phyloP scores from a whole-genome alignment of 2,797 vertebrate species.

The Cichlasoma orientale region DNA sequence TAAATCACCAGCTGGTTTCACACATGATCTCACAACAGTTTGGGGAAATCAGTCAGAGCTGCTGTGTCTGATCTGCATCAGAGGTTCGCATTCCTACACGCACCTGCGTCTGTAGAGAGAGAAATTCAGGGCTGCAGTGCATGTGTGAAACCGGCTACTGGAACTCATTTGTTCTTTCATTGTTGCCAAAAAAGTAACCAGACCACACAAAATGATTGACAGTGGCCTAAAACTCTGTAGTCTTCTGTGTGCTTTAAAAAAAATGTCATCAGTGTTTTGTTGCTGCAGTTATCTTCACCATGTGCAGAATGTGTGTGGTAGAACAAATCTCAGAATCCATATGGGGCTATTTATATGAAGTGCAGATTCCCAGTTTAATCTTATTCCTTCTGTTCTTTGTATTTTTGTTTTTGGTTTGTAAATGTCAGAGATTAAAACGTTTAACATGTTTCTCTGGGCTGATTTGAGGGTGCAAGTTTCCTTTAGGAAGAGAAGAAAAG shows the following conservation, averaged over 20 bases:
- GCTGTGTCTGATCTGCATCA: neutral
- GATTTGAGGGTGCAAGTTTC: constrained; percentile 73
- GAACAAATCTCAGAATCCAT: constrained; percentile 15
- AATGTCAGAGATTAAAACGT: constrained; percentile 53
- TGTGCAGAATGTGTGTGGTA: constrained; percentile 40
- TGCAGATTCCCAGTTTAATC: constrained; percentile 41
- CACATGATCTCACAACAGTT: neutral
- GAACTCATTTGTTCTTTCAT: neutral
- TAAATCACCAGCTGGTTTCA: neutral
- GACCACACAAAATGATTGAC: constrained; percentile 39
- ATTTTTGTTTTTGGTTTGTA: no score
- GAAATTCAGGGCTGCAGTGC: neutral
- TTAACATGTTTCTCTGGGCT: constrained; percentile 54
- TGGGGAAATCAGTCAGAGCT: neutral
- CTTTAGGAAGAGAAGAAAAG: constrained; percentile 57
- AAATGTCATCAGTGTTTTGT: neutral
- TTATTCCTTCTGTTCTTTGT: constrained; percentile 59
- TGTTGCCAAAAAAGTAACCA: neutral
- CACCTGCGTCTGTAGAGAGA: neutral
- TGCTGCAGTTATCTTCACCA: constrained; percentile 16
- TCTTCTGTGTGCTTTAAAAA: constrained; percentile 1
- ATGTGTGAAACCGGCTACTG: neutral
- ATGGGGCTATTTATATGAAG: constrained; percentile 40
- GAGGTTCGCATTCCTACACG: neutral
- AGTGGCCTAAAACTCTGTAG: neutral